These are phyloP conservation scores for Branchipolynoe longqiensis DNA, from an alignment of 2,888 invertebrate genomes.

Conservation along the genomic window DNA sequence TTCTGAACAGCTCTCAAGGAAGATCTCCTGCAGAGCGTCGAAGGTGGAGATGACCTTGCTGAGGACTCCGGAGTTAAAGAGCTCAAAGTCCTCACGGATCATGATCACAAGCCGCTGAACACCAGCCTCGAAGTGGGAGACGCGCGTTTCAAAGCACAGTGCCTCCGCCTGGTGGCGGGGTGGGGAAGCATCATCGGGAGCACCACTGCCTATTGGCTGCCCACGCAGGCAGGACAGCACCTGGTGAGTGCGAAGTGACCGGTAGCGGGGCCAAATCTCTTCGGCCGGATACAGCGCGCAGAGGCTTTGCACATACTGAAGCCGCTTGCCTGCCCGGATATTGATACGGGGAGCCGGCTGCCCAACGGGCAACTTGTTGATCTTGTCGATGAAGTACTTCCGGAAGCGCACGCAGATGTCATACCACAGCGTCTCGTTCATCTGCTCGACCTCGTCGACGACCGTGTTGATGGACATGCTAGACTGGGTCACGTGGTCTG, in stretches of 20 bases:
- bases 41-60: constrained; percentile 74
- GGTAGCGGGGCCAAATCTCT: constrained; percentile 72
- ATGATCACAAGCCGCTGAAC: constrained; percentile 66
- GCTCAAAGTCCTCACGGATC: constrained; percentile 78
- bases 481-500: constrained; percentile 71
- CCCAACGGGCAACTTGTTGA: constrained; percentile 72
- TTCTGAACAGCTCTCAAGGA: constrained; percentile 78
- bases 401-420: constrained; percentile 69
- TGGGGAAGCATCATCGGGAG: background rate
- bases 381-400: constrained; percentile 73
- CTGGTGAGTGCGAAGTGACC: constrained; percentile 74
- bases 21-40: constrained; percentile 76
- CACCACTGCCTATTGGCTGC: background rate
- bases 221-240: constrained; percentile 60
- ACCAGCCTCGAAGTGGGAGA: constrained; percentile 38
- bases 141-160: constrained; percentile 1
- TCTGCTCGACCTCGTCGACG: constrained; percentile 74
- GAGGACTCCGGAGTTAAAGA: constrained; percentile 76
- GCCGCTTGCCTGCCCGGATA: constrained; percentile 70
- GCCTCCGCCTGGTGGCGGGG: background rate
- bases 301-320: constrained; percentile 76
- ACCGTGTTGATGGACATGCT: constrained; percentile 77
- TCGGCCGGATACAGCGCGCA: constrained; percentile 74
- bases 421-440: constrained; percentile 74
- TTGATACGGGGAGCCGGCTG: constrained; percentile 67